Conservation (phyloP, 2,113 vertebrate genomes). For the Myotis lucifugus region DNA sequence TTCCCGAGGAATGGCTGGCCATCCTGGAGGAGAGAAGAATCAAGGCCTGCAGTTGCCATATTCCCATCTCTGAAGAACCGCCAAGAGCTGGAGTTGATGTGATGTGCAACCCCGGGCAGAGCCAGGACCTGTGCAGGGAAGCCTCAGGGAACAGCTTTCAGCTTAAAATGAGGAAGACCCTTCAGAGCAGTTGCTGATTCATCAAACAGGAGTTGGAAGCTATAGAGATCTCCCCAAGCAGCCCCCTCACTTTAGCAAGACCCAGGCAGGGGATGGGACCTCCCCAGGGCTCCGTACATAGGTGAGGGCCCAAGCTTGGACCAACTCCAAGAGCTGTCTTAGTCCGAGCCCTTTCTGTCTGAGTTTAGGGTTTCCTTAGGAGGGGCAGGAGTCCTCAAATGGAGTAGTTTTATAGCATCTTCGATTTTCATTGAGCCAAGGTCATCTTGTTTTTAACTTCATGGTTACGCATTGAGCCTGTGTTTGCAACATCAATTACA, state of each 20-base stretch:
- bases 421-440: not conserved
- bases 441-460: not conserved
- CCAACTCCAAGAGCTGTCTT: not conserved
- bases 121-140: not conserved
- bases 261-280: accelerated
- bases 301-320: not conserved
- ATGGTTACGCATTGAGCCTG: not conserved
- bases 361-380: not conserved
- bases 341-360: not conserved
- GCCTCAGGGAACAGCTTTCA: not conserved
- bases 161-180: not conserved
- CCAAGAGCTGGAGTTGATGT: no score
- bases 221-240: not conserved
- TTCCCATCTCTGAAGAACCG: not conserved
- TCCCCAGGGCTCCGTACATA: not conserved
- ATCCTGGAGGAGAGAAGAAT: not conserved
- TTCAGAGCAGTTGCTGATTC: not conserved
- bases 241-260: not conserved
- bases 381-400: not conserved
- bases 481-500: not conserved
- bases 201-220: not conserved
- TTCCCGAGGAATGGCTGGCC: not conserved
- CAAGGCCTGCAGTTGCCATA: accelerated
- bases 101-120: not conserved
- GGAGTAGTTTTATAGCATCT: not conserved